Percentiles rank a stretch among this genome's conserved stretches.
phyloP scores from a whole-genome alignment of 1,140 invertebrate species.

The Heliconius congener region DNA sequence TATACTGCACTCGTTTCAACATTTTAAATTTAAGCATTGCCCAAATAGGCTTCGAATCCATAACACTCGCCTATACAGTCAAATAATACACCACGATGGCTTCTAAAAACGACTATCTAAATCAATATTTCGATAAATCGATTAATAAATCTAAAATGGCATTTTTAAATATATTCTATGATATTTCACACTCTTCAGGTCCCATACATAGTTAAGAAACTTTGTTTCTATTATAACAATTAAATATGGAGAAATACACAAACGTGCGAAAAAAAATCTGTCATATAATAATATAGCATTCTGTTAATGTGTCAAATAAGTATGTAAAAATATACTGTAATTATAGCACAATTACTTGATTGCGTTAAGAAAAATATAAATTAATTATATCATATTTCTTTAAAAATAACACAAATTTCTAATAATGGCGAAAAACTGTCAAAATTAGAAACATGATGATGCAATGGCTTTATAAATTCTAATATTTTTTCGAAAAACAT shows the following conservation, averaged over 20 bases:
- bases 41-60: too few relatives aligned
- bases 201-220: conserved; percentile 29
- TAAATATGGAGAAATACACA: not conserved
- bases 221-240: conserved; percentile 23
- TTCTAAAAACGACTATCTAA: not conserved
- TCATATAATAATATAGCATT: not conserved
- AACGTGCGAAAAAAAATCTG: not conserved
- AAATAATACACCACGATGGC: too few relatives aligned
- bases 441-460: not conserved
- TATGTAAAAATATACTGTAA: too few relatives aligned
- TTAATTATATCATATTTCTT: not conserved
- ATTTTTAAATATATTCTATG: conserved; percentile 22
- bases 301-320: not conserved
- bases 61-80: too few relatives aligned
- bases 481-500: not conserved
- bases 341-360: too few relatives aligned
- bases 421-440: not conserved
- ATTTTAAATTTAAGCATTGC: too few relatives aligned
- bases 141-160: conserved; percentile 28
- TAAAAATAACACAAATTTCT: not conserved
- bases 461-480: not conserved
- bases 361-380: not conserved
- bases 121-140: not conserved
- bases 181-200: conserved; percentile 34
- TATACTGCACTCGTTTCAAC: too few relatives aligned